Evolutionary conservation across 2,113 vertebrate species (phyloP).

Genomic region (Progne subis): DNA sequence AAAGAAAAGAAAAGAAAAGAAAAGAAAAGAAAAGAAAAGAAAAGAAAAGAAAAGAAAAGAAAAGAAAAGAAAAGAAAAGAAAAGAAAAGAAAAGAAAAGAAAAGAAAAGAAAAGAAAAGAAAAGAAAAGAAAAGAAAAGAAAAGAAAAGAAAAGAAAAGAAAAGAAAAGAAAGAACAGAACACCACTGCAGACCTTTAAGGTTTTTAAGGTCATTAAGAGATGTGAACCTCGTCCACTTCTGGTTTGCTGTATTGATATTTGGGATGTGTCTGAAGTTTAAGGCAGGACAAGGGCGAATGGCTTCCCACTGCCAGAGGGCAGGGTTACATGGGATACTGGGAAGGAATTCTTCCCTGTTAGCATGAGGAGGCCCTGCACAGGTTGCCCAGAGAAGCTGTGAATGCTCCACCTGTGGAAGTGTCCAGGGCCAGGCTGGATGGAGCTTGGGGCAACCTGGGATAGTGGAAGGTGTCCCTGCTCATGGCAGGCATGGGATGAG

Average conservation of each 20-base stretch:
- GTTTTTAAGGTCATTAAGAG: not conserved
- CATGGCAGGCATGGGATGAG: accelerated
- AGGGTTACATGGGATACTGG: not conserved
- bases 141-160: not conserved
- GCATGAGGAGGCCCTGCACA: not conserved
- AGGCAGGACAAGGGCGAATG: not conserved
- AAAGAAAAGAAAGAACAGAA: not conserved
- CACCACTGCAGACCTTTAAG: not conserved
- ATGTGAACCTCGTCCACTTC: not conserved
- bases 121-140: not conserved
- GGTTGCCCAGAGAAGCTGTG: accelerated
- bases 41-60: not conserved
- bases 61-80: not conserved
- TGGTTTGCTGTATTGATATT: not conserved
- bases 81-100: not conserved
- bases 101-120: not conserved
- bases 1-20: not conserved
- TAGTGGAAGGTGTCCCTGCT: not conserved
- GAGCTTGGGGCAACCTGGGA: accelerated
- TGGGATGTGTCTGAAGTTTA: not conserved
- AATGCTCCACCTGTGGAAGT: not conserved
- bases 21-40: not conserved
- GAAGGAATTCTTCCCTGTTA: not conserved
- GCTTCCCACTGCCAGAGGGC: not conserved
- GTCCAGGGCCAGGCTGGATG: accelerated